Evolutionary conservation across 2,888 invertebrate genomes (phyloP), one percentile per base, ranked within the genome.

Genomic region (Seira sanloemensis): DNA sequence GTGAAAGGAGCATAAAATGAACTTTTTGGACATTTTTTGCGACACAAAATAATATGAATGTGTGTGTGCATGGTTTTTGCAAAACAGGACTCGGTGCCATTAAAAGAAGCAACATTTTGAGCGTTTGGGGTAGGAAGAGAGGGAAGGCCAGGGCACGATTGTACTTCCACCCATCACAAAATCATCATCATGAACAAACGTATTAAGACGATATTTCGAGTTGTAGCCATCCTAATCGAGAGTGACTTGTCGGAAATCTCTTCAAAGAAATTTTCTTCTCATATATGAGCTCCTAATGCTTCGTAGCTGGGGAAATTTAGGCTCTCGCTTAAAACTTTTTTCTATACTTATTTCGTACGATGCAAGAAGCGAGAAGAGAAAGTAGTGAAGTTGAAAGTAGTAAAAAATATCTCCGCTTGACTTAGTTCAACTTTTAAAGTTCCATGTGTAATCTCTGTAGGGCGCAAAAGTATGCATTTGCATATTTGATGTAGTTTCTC

Each of bases 381-480:
- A 67, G 46, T 9, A 2, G 54, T 9, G 62, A 23, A 37, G 58
- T 27, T 18, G 16, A 26, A 67, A 62, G 2, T 54, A 66, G 68
- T 76, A 24, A 74, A 58, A 75, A 23, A 46, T 66, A 25, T 26
- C 67, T 67, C 77, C 83, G 77, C 58, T 73, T 78, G 83, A 78
- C 78, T 78, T 83, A 71, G 73, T 78, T 78, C 16, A 73, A 78
- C 83, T 78, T 83, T 78, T 66, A 78, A 82, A 83, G 73, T 83
- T 78, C 54, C 16, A 37, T 78, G 65, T 65, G 50, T 83, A 77
- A 72, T 77, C 83, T 72, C 77, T 66, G 68, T 69, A n/a, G 37
- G 18, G 37, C 37, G 37, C 26, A 23, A 23, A 2, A 50, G n/a
- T 18, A 50, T 50, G 50, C 5, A 2, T 12, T 7, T 50, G 50